These are phyloP conservation scores for Branchipolynoe longqiensis DNA, from an alignment of 2,888 invertebrate genomes.

Conservation along the genomic window DNA sequence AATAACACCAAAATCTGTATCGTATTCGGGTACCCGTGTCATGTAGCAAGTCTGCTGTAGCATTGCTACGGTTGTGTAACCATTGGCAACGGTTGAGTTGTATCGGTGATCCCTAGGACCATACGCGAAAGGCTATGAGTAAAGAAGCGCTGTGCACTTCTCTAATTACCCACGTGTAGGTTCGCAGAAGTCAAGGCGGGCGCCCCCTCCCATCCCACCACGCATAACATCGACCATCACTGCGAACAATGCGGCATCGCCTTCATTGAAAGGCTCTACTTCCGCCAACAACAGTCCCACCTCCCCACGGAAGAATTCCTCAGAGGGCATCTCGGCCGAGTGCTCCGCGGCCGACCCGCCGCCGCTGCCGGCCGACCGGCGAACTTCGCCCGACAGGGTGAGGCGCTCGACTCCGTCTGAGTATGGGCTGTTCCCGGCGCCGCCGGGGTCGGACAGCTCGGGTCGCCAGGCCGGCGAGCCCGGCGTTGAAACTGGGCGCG, in stretches of 20 bases:
- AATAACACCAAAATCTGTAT: too few relatives aligned
- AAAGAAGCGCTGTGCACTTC: too few relatives aligned
- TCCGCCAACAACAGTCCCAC: conserved; percentile 18
- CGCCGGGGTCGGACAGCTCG: too few relatives aligned
- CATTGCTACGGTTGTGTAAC: too few relatives aligned
- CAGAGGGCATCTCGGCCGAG: background rate
- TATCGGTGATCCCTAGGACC: too few relatives aligned
- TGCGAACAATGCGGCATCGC: background rate
- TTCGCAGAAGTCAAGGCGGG: conserved; percentile 38
- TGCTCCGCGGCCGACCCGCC: background rate
- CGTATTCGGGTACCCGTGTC: too few relatives aligned
- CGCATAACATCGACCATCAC: background rate
- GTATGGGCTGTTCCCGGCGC: background rate
- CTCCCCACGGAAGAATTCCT: conserved; percentile 13
- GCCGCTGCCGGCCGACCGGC: conserved; percentile 19
- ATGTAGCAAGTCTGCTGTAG: too few relatives aligned
- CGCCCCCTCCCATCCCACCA: conserved; percentile 13
- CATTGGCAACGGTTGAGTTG: too few relatives aligned
- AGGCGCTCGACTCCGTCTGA: background rate
- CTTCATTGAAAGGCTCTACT: background rate
- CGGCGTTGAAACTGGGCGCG: background rate
- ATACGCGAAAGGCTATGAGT: too few relatives aligned
- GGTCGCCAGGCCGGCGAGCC: too few relatives aligned
- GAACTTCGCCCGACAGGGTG: conserved; percentile 27
- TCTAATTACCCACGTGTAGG: background rate